These are phyloP conservation scores for Nephrocerus scutellatus DNA, from an alignment of 2,888 invertebrate genomes.

Conservation along the genomic window DNA sequence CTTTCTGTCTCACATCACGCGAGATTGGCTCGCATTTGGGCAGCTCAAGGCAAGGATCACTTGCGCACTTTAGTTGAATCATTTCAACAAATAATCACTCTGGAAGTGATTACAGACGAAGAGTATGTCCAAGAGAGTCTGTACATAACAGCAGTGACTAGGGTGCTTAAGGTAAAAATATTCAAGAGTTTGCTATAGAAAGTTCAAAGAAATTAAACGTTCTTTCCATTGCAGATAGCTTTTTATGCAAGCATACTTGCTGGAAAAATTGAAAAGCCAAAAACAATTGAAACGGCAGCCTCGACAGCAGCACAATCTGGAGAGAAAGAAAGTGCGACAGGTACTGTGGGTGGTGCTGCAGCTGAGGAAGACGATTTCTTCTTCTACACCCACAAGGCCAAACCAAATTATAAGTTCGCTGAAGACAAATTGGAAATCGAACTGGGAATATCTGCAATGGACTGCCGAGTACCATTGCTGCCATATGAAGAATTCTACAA, in stretches of 20 bases:
- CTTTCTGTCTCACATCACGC: constrained; percentile 69
- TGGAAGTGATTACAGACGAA: constrained; percentile 71
- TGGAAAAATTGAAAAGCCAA: constrained; percentile 65
- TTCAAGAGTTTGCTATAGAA: no score
- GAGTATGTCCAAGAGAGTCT: constrained; percentile 79
- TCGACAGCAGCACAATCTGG: constrained; percentile 31
- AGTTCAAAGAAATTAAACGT: neutral
- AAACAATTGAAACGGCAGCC: constrained; percentile 35
- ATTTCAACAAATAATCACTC: constrained; percentile 80
- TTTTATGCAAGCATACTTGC: constrained; percentile 85
- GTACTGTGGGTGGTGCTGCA: constrained; percentile 27
- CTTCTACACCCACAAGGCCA: constrained; percentile 36
- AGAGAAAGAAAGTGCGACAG: constrained; percentile 33
- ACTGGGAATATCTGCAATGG: constrained; percentile 56
- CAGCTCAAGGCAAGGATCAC: constrained; percentile 58
- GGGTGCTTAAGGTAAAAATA: constrained; percentile 68
- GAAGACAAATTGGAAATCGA: constrained; percentile 56
- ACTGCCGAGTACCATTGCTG: constrained; percentile 76
- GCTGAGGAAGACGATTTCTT: constrained; percentile 42
- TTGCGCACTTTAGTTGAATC: constrained; percentile 65
- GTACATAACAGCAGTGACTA: constrained; percentile 75
- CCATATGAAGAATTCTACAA: constrained; percentile 90
- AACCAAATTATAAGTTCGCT: constrained; percentile 41
- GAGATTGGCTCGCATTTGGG: constrained; percentile 73
- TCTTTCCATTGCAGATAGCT: constrained; percentile 54